Evolutionary conservation across 2,888 invertebrate genomes (phyloP).

Genomic region (Drosophila parthenogenetica): DNA sequence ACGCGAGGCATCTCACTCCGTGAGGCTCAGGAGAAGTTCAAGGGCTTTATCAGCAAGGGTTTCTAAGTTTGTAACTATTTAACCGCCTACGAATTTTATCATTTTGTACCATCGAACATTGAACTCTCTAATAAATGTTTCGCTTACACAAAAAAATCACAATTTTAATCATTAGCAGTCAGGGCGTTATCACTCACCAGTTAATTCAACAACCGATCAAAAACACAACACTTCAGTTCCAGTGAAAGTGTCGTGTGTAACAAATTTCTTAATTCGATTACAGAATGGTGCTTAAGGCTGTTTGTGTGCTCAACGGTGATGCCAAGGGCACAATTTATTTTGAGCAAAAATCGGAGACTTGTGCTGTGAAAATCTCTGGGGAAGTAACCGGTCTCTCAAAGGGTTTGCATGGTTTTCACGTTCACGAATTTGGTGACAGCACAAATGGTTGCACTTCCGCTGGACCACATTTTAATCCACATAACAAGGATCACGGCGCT

Average conservation of each 20-base stretch:
- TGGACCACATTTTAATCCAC: slow-evolving; percentile 97
- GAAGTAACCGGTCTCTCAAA: slow-evolving; percentile 91
- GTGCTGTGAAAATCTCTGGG: slow-evolving; percentile 91
- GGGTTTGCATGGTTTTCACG: slow-evolving; percentile 92
- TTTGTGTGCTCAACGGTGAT: slow-evolving; percentile 94
- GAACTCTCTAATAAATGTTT: not conserved
- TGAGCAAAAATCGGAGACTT: slow-evolving; percentile 86
- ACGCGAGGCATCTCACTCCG: slow-evolving; percentile 68
- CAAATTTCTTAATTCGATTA: not conserved
- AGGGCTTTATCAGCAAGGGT: slow-evolving; percentile 17
- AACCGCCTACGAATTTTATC: not conserved
- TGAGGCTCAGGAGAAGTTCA: slow-evolving; percentile 68
- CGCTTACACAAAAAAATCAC: not conserved
- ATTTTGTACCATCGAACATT: not conserved
- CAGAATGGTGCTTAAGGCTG: slow-evolving; percentile 90
- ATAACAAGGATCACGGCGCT: slow-evolving; percentile 92
- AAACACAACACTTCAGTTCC: not conserved
- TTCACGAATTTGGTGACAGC: slow-evolving; percentile 98
- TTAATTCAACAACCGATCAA: not conserved
- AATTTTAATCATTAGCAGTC: not conserved
- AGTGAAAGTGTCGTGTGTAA: not conserved
- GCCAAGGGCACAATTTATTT: slow-evolving; percentile 93
- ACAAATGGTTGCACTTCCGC: slow-evolving; percentile 97
- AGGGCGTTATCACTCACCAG: not conserved
- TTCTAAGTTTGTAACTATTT: slow-evolving; percentile 30